phyloP scores from a whole-genome alignment of 2,113 vertebrate species.

The Solea senegalensis region DNA sequence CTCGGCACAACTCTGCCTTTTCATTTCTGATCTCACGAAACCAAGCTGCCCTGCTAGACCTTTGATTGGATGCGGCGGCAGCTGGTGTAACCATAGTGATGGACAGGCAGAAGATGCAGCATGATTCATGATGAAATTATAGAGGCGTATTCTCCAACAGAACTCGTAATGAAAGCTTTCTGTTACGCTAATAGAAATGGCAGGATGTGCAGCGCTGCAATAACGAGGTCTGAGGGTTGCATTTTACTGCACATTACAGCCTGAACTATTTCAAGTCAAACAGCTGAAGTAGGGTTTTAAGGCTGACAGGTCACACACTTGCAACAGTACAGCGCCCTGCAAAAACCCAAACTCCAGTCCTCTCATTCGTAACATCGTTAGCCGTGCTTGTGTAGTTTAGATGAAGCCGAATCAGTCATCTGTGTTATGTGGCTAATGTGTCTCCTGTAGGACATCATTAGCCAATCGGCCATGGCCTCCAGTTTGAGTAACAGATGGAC shows the following conservation, averaged over 20 bases:
- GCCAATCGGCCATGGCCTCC: constrained; percentile 64
- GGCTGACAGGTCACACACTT: constrained; percentile 29
- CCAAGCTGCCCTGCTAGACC: constrained; percentile 20
- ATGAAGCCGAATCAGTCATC: constrained; percentile 62
- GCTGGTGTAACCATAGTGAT: constrained; percentile 67
- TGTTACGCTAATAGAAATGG: constrained; percentile 38
- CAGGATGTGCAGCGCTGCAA: constrained; percentile 26
- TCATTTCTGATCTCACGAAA: constrained; percentile 39
- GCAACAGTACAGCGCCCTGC: constrained; percentile 22
- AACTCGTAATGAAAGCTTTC: constrained; percentile 43
- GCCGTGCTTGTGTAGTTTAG: constrained; percentile 47
- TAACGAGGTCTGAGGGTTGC: constrained; percentile 29
- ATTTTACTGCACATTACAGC: constrained; percentile 36
- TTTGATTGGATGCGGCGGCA: constrained; percentile 48
- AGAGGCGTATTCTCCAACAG: constrained; percentile 34
- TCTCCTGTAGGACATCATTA: constrained; percentile 75
- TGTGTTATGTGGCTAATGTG: constrained; percentile 70
- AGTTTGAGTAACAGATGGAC: constrained; percentile 69
- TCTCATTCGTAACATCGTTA: constrained; percentile 59
- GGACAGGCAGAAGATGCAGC: constrained; percentile 41
- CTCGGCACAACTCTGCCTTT: constrained; percentile 25
- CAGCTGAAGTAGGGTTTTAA: constrained; percentile 34
- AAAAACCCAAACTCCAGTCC: constrained; percentile 31
- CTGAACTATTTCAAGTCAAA: constrained; percentile 34
- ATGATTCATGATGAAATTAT: constrained; percentile 58